Evolutionary conservation across 2,113 vertebrate genomes (phyloP).

Genomic region (Alethe castanea): DNA sequence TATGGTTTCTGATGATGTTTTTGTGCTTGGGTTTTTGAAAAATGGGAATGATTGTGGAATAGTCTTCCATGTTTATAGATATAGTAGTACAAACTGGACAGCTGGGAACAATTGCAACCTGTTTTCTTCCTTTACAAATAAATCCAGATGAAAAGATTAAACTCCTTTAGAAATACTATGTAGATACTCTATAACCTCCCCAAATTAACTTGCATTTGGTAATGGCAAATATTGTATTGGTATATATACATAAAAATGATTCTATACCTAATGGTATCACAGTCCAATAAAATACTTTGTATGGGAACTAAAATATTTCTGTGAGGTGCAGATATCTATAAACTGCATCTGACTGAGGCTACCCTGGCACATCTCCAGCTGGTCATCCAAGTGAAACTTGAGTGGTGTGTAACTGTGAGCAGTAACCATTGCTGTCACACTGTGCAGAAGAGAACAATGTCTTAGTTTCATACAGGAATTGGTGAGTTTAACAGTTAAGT

Average conservation of each 20-base stretch:
- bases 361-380: accelerated
- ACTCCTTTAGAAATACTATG: background rate
- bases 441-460: accelerated
- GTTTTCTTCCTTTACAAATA: background rate
- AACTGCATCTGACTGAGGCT: background rate
- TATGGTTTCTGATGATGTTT: background rate
- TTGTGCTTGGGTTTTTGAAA: background rate
- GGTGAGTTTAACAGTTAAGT: background rate
- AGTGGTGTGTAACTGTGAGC: too few relatives aligned
- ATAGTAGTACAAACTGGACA: background rate
- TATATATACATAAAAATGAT: conserved; percentile 4
- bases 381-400: background rate
- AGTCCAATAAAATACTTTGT: background rate
- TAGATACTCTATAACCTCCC: background rate
- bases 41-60: background rate
- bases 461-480: background rate
- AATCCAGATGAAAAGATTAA: background rate
- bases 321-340: background rate
- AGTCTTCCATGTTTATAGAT: background rate
- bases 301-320: background rate
- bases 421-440: background rate
- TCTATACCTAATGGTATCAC: background rate
- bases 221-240: background rate
- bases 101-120: background rate
- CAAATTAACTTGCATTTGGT: background rate